phyloP scores from a whole-genome alignment of 1,140 invertebrate species.

The Andrena cerasifolii region DNA sequence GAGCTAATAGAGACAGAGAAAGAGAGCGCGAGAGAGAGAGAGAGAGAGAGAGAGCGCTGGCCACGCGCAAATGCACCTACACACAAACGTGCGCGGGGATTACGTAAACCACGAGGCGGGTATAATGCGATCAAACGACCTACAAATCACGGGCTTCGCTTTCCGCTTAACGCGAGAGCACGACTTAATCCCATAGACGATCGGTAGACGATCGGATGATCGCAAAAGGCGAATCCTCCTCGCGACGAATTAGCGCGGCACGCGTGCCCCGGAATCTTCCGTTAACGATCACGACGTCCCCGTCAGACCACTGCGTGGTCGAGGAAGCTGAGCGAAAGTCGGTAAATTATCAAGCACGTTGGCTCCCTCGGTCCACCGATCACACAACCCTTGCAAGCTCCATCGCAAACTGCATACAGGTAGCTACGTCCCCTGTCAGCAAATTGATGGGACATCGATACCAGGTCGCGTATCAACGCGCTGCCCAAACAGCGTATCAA shows the following conservation, averaged over 20 bases:
- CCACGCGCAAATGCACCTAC: slow-evolving; percentile 28
- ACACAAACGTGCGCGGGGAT: slow-evolving; percentile 52
- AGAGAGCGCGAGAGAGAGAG: not conserved
- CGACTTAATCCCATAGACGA: slow-evolving; percentile 54
- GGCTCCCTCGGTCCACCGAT: too few species aligned
- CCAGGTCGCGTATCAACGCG: too few species aligned
- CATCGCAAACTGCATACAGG: too few species aligned
- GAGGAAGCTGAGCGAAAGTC: not conserved
- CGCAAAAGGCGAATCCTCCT: slow-evolving; percentile 17
- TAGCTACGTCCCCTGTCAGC: too few species aligned
- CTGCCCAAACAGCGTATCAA: too few species aligned
- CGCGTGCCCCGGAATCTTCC: not conserved
- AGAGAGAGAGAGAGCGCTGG: slow-evolving; percentile 5
- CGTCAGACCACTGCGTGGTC: not conserved
- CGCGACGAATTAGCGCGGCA: slow-evolving; percentile 3
- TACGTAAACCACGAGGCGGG: slow-evolving; percentile 66
- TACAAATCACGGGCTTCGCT: slow-evolving; percentile 75
- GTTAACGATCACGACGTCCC: not conserved
- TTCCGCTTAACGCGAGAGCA: slow-evolving; percentile 62
- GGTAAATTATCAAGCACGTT: not conserved
- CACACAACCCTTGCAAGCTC: too few species aligned
- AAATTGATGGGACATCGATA: too few species aligned
- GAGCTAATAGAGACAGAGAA: too few species aligned
- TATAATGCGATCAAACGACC: slow-evolving; percentile 74
- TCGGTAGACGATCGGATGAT: slow-evolving; percentile 50